Conservation (phyloP, 1,140 invertebrate species). For the Nebria ingens region DNA sequence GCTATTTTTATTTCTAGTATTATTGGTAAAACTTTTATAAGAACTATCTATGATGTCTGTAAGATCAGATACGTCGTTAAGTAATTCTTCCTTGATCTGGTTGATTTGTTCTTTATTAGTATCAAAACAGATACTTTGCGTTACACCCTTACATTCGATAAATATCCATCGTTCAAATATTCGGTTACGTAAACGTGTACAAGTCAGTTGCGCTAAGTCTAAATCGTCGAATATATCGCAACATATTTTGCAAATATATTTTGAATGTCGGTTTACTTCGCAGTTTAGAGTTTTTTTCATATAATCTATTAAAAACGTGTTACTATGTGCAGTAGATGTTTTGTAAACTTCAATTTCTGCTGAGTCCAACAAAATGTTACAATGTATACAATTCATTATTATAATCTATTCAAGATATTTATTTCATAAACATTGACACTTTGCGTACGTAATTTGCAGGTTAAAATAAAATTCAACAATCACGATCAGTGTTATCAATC, state of each 20-base stretch:
- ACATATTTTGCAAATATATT: constrained; percentile 7
- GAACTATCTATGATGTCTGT: constrained; percentile 12
- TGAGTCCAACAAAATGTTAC: not conserved
- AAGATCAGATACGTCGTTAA: too few relatives aligned
- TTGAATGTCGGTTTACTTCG: not conserved
- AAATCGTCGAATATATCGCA: not conserved
- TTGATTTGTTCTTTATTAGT: too few relatives aligned
- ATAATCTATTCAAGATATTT: too few relatives aligned
- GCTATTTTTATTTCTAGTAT: constrained; percentile 16
- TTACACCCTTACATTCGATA: not conserved
- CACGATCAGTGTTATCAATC: too few relatives aligned
- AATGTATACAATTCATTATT: not conserved
- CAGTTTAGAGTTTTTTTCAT: not conserved
- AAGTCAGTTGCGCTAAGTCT: not conserved
- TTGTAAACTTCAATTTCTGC: not conserved
- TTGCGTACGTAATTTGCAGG: too few relatives aligned
- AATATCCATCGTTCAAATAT: not conserved
- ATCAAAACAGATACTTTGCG: too few relatives aligned
- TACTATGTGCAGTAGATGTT: constrained; percentile 2
- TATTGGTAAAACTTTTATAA: constrained; percentile 18
- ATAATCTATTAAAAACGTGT: not conserved
- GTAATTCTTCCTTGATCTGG: too few relatives aligned
- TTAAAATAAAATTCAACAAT: too few relatives aligned
- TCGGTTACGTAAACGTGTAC: not conserved
- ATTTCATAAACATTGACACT: too few relatives aligned